Conservation (phyloP, 2,888 invertebrate species). For the Brenthis hecate region DNA sequence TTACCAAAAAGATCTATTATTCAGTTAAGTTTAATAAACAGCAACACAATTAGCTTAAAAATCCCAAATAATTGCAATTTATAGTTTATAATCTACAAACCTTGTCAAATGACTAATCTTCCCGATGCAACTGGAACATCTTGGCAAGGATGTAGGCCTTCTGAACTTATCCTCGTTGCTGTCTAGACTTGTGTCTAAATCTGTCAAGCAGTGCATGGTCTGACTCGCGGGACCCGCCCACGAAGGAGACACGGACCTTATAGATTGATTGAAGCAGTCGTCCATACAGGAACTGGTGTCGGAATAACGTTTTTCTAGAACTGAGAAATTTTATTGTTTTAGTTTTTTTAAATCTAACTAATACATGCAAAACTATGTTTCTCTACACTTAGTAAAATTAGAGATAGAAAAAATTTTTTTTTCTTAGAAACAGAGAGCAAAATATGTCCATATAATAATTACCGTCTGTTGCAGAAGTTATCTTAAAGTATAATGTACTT, state of each 20-base stretch:
- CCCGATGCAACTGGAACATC: conserved; percentile 90
- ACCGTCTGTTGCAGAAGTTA: too few species aligned
- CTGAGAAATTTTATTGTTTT: conserved; percentile 45
- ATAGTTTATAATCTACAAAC: conserved; percentile 43
- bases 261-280: conserved; percentile 70
- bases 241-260: conserved; percentile 71
- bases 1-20: neutral
- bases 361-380: too few species aligned
- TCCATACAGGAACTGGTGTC: conserved; percentile 74
- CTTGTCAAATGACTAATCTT: conserved; percentile 87
- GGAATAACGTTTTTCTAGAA: conserved; percentile 74
- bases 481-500: too few species aligned
- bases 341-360: neutral
- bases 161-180: conserved; percentile 72
- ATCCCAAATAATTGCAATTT: neutral
- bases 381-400: too few species aligned
- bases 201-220: conserved; percentile 76
- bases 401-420: too few species aligned
- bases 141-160: conserved; percentile 75
- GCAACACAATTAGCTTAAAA: too few species aligned
- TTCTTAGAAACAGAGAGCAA: too few species aligned
- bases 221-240: conserved; percentile 71
- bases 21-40: neutral
- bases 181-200: conserved; percentile 68
- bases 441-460: too few species aligned